phyloP scores from a whole-genome alignment of 2,888 invertebrate species.

The Ypsolopha scabrella region DNA sequence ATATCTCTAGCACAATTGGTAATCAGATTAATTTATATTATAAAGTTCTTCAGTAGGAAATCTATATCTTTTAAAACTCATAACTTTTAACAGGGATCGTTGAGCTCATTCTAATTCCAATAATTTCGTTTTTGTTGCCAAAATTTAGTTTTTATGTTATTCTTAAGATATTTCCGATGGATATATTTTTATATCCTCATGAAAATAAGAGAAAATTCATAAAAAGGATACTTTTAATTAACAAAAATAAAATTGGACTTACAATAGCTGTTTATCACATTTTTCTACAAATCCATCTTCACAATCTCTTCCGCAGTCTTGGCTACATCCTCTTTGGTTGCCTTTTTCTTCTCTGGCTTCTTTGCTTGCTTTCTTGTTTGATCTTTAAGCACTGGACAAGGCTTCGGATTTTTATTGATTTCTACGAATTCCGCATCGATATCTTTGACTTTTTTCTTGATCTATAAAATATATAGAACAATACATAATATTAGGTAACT shows the following conservation, averaged over 20 bases:
- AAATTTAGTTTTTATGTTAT: too few species aligned
- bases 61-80: too few species aligned
- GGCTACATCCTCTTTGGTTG: constrained; percentile 45
- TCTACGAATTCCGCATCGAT: constrained; percentile 54
- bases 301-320: constrained; percentile 39
- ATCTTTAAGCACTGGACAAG: constrained; percentile 17
- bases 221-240: not conserved
- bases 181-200: too few species aligned
- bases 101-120: too few species aligned
- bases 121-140: too few species aligned
- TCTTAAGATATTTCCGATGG: too few species aligned
- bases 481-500: not conserved
- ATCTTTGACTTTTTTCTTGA: constrained; percentile 53
- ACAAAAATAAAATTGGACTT: constrained; percentile 10
- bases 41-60: too few species aligned
- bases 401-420: constrained; percentile 36
- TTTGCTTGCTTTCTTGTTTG: constrained; percentile 17
- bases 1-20: too few species aligned
- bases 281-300: constrained; percentile 49
- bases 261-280: constrained; percentile 5
- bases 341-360: constrained; percentile 23
- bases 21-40: too few species aligned
- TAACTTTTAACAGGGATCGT: too few species aligned
- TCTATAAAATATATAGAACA: constrained; percentile 26
- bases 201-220: not conserved